These are phyloP conservation scores for Protomyctophum bolini DNA, from an alignment of 2,113 vertebrate species.

Conservation along the genomic window DNA sequence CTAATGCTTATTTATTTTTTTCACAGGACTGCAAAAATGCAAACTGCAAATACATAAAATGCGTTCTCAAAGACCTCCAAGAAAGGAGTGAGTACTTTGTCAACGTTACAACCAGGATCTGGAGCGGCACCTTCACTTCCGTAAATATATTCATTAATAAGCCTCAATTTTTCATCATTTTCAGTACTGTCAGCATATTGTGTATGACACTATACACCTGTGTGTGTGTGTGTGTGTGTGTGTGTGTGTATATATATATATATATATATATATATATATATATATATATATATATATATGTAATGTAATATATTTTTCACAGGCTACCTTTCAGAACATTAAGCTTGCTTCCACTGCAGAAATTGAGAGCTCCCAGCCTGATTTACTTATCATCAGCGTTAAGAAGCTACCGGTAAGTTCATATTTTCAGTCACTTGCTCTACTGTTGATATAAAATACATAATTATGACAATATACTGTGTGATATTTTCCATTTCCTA, in stretches of 20 bases:
- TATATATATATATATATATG: background rate
- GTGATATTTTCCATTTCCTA: too few relatives aligned
- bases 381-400: conserved; percentile 80
- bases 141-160: conserved; percentile 73
- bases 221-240: too few relatives aligned
- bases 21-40: conserved; percentile 83
- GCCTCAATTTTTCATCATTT: too few relatives aligned
- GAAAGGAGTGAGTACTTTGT: conserved; percentile 82
- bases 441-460: too few relatives aligned
- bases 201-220: background rate
- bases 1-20: background rate
- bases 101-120: conserved; percentile 87
- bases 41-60: conserved; percentile 81
- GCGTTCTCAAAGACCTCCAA: conserved; percentile 81
- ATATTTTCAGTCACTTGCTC: background rate
- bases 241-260: background rate
- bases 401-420: conserved; percentile 80
- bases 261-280: background rate
- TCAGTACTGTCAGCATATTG: too few relatives aligned
- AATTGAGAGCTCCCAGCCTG: conserved; percentile 80
- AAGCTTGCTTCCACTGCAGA: conserved; percentile 78
- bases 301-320: background rate
- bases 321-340: conserved; percentile 86
- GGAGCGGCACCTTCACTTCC: conserved; percentile 86
- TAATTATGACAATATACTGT: too few relatives aligned